Conservation (phyloP, 2,113 vertebrate species). For the Carollia perspicillata region DNA sequence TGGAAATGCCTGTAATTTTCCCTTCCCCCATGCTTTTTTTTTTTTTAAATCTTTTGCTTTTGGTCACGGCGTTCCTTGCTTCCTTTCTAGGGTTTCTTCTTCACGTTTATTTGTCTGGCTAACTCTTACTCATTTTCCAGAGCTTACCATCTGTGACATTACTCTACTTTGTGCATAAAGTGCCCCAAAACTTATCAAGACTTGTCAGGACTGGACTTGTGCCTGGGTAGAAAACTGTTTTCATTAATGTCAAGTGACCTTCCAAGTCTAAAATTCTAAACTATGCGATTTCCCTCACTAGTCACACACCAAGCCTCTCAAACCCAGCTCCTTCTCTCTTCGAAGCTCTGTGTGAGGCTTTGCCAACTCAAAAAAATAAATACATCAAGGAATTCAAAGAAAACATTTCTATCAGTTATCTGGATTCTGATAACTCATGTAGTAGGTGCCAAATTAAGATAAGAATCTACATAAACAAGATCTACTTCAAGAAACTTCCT, state of each 20-base stretch:
- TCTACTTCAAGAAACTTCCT: constrained; percentile 2
- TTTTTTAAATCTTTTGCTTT: background rate
- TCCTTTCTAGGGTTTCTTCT: background rate
- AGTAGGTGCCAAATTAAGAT: constrained; percentile 28
- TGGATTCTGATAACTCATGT: background rate
- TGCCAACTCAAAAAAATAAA: background rate
- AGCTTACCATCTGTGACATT: background rate
- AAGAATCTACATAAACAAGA: constrained; percentile 43
- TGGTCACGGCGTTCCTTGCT: background rate
- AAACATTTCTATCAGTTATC: constrained; percentile 37
- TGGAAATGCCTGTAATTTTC: background rate
- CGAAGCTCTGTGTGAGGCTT: background rate
- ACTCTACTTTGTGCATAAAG: background rate
- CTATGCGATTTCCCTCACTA: background rate
- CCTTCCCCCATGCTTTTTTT: background rate
- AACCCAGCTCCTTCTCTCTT: background rate
- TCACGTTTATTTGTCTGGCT: background rate
- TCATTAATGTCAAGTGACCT: background rate
- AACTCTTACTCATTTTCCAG: background rate
- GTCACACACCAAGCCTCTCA: background rate
- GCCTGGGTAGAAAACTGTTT: background rate
- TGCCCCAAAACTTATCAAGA: background rate
- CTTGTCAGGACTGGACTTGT: background rate
- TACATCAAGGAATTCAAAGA: background rate
- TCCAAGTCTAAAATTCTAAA: background rate